Percentiles rank a stretch among this genome's conserved stretches.
Conservation (phyloP, 1,140 invertebrate species). For the Centruroides vittatus region DNA sequence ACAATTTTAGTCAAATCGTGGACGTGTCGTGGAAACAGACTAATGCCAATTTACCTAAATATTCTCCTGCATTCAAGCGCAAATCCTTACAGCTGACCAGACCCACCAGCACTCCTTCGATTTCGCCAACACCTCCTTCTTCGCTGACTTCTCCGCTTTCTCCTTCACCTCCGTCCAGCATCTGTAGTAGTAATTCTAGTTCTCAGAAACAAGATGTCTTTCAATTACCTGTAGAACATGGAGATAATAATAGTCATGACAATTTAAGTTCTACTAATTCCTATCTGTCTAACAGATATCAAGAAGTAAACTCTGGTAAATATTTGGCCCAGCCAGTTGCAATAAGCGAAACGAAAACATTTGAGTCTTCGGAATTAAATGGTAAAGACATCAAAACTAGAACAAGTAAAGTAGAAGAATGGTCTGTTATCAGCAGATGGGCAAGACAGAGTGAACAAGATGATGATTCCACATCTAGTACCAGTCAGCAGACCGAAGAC, state of each 20-base stretch:
- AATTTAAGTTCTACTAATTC: too few relatives aligned
- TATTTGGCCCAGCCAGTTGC: too few relatives aligned
- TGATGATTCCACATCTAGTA: constrained; percentile 9
- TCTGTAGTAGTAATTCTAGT: constrained; percentile 10
- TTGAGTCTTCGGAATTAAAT: too few relatives aligned
- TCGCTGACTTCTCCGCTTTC: constrained; percentile 15
- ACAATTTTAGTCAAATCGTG: neutral
- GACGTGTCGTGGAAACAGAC: constrained; percentile 8
- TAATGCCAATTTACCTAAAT: constrained; percentile 44
- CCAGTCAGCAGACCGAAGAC: constrained; percentile 13
- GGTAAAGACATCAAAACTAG: too few relatives aligned
- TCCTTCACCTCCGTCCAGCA: constrained; percentile 9
- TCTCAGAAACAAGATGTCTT: neutral
- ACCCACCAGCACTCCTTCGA: constrained; percentile 8
- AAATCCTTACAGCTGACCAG: constrained; percentile 45
- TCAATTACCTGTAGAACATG: too few relatives aligned
- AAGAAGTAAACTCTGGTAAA: too few relatives aligned
- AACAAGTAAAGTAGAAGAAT: too few relatives aligned
- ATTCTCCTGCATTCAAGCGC: constrained; percentile 66
- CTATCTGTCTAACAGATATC: too few relatives aligned
- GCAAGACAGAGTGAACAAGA: constrained; percentile 4
- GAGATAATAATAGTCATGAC: too few relatives aligned
- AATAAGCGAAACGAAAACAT: too few relatives aligned
- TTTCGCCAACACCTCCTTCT: constrained; percentile 14
- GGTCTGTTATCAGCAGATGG: too few relatives aligned